These are phyloP conservation scores for Ageneiosus marmoratus DNA, from an alignment of 2,113 vertebrate genomes.

Conservation along the genomic window DNA sequence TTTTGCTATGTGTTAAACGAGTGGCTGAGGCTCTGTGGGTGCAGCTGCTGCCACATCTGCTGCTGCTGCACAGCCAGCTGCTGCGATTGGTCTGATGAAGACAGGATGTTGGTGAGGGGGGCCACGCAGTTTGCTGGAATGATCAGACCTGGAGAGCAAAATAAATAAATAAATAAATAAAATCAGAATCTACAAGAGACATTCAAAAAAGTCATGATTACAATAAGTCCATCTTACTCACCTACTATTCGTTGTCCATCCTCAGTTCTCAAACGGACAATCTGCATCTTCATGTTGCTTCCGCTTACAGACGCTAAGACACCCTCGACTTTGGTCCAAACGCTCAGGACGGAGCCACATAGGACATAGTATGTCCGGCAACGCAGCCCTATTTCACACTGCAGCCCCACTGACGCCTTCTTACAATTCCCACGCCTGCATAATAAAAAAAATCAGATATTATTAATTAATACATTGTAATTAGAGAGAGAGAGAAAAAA, in stretches of 20 bases:
- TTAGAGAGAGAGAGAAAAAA: too few relatives aligned
- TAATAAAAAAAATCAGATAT: neutral
- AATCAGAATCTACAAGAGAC: neutral
- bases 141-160: slow-evolving; percentile 83
- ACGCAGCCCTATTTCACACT: slow-evolving; percentile 92
- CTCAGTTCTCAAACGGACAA: slow-evolving; percentile 91
- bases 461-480: neutral
- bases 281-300: slow-evolving; percentile 96
- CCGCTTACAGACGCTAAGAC: slow-evolving; percentile 93
- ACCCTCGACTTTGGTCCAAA: slow-evolving; percentile 97
- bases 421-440: slow-evolving; percentile 98
- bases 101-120: slow-evolving; percentile 91
- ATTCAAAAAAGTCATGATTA: neutral
- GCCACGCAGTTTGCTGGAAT: slow-evolving; percentile 96
- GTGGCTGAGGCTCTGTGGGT: slow-evolving; percentile 94
- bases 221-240: slow-evolving; percentile 56
- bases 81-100: slow-evolving; percentile 94
- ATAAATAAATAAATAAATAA: neutral
- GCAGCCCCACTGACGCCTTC: slow-evolving; percentile 90
- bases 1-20: slow-evolving; percentile 73
- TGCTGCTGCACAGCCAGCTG: slow-evolving; percentile 96
- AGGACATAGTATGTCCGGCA: slow-evolving; percentile 91
- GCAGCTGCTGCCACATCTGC: slow-evolving; percentile 96
- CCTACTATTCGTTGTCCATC: slow-evolving; percentile 97
- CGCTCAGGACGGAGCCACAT: slow-evolving; percentile 94